Conservation (phyloP, 2,113 vertebrate genomes). For the Sarotherodon lohbergeri region DNA sequence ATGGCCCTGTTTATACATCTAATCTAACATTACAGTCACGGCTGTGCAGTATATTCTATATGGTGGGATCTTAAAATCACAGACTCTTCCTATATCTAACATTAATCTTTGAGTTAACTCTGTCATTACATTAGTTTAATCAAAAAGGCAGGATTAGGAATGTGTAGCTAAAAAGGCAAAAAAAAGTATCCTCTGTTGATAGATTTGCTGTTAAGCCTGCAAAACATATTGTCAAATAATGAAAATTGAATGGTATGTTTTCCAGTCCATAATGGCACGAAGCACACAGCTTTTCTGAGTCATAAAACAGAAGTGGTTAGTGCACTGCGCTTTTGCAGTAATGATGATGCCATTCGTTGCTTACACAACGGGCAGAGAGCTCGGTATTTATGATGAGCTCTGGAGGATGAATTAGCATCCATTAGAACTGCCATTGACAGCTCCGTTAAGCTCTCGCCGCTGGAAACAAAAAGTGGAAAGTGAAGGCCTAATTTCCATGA, state of each 20-base stretch:
- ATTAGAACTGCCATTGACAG: slow-evolving; percentile 49
- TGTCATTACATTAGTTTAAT: neutral
- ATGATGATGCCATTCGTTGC: slow-evolving; percentile 49
- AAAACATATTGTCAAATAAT: slow-evolving; percentile 30
- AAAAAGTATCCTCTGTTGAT: neutral
- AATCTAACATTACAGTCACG: neutral
- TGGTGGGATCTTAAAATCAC: neutral
- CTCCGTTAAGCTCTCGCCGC: slow-evolving; percentile 23
- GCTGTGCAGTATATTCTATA: neutral
- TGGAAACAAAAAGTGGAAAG: slow-evolving; percentile 34
- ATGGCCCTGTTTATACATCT: neutral
- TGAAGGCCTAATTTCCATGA: slow-evolving; percentile 41
- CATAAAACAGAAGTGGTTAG: slow-evolving; percentile 52
- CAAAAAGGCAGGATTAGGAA: neutral
- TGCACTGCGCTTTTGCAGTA: slow-evolving; percentile 33
- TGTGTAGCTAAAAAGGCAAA: neutral
- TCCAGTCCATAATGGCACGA: slow-evolving; percentile 16
- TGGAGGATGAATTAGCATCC: slow-evolving; percentile 56
- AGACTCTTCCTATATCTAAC: neutral
- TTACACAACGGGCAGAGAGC: slow-evolving; percentile 46
- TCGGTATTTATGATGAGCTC: slow-evolving; percentile 44
- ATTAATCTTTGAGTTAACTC: slow-evolving; percentile 15
- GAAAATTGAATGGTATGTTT: slow-evolving; percentile 40
- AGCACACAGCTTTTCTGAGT: slow-evolving; percentile 32
- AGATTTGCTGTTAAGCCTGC: slow-evolving; percentile 7